Evolutionary conservation across 2,113 vertebrate genomes (phyloP).

Genomic region (Erythrocebus patas): DNA sequence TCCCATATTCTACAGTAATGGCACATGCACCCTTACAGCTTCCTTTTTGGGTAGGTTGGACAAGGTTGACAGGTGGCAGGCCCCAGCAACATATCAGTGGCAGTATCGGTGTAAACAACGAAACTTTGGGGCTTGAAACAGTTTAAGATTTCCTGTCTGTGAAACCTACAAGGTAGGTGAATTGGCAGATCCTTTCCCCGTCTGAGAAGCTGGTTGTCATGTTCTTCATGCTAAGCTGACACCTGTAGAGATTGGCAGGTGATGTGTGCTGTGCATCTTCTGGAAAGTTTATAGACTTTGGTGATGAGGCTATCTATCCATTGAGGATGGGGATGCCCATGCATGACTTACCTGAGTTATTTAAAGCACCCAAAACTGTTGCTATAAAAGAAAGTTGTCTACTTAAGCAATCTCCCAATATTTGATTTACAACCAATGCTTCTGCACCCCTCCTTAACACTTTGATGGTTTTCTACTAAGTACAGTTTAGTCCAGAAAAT

Average conservation of each 20-base stretch:
- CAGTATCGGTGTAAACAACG: constrained; percentile 74
- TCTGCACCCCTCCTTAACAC: accelerated
- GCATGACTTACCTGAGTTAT: not conserved
- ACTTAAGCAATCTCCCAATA: not conserved
- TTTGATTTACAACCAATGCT: not conserved
- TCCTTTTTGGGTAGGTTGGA: constrained; percentile 80
- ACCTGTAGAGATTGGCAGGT: constrained; percentile 44
- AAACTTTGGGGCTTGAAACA: constrained; percentile 50
- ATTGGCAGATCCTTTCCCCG: constrained; percentile 46
- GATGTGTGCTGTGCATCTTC: not conserved
- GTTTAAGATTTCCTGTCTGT: constrained; percentile 47
- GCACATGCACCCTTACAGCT: constrained; percentile 80
- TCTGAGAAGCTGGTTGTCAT: constrained; percentile 14
- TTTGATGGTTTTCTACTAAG: constrained; percentile 26
- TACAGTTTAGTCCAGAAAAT: constrained; percentile 48
- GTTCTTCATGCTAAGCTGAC: constrained; percentile 17
- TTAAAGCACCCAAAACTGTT: not conserved
- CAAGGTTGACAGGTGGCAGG: constrained; percentile 76
- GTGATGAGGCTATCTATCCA: not conserved
- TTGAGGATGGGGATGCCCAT: not conserved
- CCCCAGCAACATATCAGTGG: constrained; percentile 59
- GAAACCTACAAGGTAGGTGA: constrained; percentile 30
- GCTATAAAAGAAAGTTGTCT: not conserved
- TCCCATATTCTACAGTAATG: constrained; percentile 83
- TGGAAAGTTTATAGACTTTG: not conserved